These are phyloP conservation scores for Vanessa cardui DNA, from an alignment of 2,888 invertebrate species.

Conservation along the genomic window DNA sequence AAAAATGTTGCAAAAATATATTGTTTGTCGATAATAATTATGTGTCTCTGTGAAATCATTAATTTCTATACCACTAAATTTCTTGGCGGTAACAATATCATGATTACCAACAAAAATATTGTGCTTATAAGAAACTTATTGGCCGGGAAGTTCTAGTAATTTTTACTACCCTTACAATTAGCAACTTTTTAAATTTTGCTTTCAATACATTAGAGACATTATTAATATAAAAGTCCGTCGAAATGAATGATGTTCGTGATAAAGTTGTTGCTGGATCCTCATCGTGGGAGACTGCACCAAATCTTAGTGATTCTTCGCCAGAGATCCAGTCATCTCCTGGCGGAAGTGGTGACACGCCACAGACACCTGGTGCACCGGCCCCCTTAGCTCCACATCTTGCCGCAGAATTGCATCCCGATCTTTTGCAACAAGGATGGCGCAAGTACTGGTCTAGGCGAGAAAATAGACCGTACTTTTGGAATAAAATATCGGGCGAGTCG, in stretches of 20 bases:
- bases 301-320: constrained; percentile 72
- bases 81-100: constrained; percentile 71
- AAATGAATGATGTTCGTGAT: constrained; percentile 81
- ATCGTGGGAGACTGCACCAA: constrained; percentile 70
- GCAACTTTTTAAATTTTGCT: constrained; percentile 27
- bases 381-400: constrained; percentile 74
- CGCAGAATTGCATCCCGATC: constrained; percentile 76
- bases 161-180: neutral
- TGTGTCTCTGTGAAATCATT: constrained; percentile 53
- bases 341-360: constrained; percentile 75
- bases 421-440: constrained; percentile 94
- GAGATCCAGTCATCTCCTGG: constrained; percentile 75
- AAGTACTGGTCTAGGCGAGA: constrained; percentile 98
- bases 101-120: constrained; percentile 60
- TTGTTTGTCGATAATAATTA: constrained; percentile 46
- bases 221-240: constrained; percentile 45
- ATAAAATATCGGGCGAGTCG: constrained; percentile 97
- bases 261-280: constrained; percentile 78
- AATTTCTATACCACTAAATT: constrained; percentile 50
- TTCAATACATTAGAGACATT: constrained; percentile 29
- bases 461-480: constrained; percentile 98
- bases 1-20: constrained; percentile 43
- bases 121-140: constrained; percentile 64
- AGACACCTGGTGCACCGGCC: constrained; percentile 84
- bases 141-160: constrained; percentile 39